phyloP scores from a whole-genome alignment of 2,113 vertebrate genomes.

The Odocoileus virginianus region DNA sequence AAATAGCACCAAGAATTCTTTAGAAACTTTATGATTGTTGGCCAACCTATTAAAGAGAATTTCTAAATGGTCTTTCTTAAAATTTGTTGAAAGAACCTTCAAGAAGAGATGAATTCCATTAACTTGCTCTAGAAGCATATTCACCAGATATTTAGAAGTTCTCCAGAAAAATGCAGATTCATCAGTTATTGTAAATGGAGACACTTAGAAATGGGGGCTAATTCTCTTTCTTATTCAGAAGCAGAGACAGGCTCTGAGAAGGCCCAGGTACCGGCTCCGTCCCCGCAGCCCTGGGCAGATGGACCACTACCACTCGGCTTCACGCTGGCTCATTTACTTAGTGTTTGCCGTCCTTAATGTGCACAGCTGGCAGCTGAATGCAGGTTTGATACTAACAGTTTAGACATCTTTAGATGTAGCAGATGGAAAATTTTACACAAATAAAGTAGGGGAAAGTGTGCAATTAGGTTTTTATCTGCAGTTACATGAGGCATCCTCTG shows the following conservation, averaged over 20 bases:
- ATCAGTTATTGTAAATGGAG: slow-evolving; percentile 76
- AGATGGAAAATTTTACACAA: slow-evolving; percentile 93
- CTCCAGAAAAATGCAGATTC: slow-evolving; percentile 80
- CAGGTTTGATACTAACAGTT: slow-evolving; percentile 92
- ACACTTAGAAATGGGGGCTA: slow-evolving; percentile 77
- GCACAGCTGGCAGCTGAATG: slow-evolving; percentile 91
- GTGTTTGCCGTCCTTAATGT: slow-evolving; percentile 90
- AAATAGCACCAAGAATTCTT: slow-evolving; percentile 75
- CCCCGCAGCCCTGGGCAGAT: slow-evolving; percentile 86
- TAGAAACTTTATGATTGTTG: slow-evolving; percentile 70
- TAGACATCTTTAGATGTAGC: slow-evolving; percentile 92
- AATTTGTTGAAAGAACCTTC: slow-evolving; percentile 80
- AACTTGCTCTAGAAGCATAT: slow-evolving; percentile 76
- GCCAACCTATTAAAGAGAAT: slow-evolving; percentile 77
- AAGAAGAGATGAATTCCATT: slow-evolving; percentile 78
- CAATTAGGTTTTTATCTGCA: slow-evolving; percentile 90
- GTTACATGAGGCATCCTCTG: slow-evolving; percentile 84
- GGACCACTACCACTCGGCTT: slow-evolving; percentile 87
- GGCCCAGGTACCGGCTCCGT: slow-evolving; percentile 85
- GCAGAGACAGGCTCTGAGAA: slow-evolving; percentile 79
- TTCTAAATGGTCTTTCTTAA: slow-evolving; percentile 80
- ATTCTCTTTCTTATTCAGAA: slow-evolving; percentile 78
- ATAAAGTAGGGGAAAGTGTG: slow-evolving; percentile 91
- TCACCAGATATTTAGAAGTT: slow-evolving; percentile 79
- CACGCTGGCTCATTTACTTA: slow-evolving; percentile 89